phyloP scores from a whole-genome alignment of 2,888 invertebrate species.

The Rambutsinella grinnellia region DNA sequence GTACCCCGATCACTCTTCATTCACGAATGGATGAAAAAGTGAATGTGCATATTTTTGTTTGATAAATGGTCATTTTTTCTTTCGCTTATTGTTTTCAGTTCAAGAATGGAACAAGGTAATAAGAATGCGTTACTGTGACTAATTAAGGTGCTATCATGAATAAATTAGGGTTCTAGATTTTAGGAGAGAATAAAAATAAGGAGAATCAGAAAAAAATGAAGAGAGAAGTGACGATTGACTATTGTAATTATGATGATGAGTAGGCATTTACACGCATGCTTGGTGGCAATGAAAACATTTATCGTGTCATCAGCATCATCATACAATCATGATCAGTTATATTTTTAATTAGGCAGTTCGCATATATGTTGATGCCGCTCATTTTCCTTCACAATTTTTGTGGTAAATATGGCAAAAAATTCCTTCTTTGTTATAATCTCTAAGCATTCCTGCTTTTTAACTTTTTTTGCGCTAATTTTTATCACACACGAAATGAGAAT shows the following conservation, averaged over 20 bases:
- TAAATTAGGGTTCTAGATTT: background rate
- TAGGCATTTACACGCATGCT: background rate
- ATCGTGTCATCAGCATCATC: background rate
- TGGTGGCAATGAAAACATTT: conserved; percentile 7
- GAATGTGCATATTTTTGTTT: background rate
- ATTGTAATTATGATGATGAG: background rate
- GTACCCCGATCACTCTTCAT: too few relatives aligned
- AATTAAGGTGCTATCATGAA: background rate
- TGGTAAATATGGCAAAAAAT: background rate
- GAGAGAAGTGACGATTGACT: background rate
- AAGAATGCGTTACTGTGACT: background rate
- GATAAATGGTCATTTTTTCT: background rate
- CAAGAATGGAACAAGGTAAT: background rate
- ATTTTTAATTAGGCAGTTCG: background rate
- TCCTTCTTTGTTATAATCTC: too few relatives aligned
- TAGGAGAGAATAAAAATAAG: background rate
- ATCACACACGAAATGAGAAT: background rate
- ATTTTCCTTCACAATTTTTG: background rate
- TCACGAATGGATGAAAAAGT: too few relatives aligned
- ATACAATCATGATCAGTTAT: background rate
- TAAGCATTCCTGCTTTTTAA: background rate
- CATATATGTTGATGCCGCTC: background rate
- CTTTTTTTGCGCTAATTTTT: background rate
- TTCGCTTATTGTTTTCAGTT: background rate
- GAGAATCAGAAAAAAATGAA: background rate